Evolutionary conservation across 2,113 vertebrate species (phyloP).

Genomic region (Chloropsis hardwickii): DNA sequence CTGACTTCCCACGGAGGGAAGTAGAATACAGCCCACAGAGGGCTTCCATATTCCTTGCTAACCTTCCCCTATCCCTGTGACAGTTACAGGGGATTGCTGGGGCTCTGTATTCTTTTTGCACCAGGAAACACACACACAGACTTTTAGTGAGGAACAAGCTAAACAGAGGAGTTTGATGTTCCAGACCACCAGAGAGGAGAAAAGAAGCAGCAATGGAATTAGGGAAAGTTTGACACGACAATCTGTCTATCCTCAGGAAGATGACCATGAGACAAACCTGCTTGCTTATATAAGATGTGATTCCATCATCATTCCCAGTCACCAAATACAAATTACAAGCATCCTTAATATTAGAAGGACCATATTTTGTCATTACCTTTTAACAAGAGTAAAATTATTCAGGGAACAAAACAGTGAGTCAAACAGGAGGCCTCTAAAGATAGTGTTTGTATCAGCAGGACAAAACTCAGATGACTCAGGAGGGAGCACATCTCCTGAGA

Average conservation of each 20-base stretch:
- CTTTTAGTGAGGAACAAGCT: neutral
- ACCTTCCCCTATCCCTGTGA: neutral
- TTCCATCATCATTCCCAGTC: neutral
- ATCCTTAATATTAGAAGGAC: neutral
- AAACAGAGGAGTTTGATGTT: neutral
- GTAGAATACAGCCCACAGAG: neutral
- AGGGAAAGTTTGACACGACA: neutral
- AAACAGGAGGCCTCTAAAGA: neutral
- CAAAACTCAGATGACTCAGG: neutral
- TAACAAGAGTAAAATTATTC: neutral
- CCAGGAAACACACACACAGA: neutral
- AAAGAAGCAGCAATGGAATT: neutral
- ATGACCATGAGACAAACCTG: neutral
- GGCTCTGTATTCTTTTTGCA: neutral
- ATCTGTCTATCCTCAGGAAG: neutral
- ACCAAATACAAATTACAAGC: neutral
- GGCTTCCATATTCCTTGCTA: neutral
- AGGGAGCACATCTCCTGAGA: neutral
- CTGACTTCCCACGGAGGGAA: neutral
- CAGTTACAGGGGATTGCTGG: neutral
- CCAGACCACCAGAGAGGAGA: neutral
- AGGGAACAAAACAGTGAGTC: neutral
- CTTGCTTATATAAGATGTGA: neutral
- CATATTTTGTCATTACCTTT: neutral
- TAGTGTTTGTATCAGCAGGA: neutral